Conservation (phyloP, 2,888 invertebrate genomes). For the Epinotia demarniana region DNA sequence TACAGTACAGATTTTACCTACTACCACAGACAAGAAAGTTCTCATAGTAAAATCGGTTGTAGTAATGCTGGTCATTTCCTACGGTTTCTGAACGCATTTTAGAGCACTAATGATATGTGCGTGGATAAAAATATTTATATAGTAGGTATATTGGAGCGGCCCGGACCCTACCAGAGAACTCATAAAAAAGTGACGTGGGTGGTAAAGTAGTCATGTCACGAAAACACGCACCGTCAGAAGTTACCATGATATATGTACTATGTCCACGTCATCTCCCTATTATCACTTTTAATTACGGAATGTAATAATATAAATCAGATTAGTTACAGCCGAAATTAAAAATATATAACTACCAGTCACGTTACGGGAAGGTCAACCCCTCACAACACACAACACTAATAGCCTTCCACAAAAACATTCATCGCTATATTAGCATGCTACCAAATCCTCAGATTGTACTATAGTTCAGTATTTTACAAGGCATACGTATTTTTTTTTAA, state of each 20-base stretch:
- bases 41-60: too few relatives aligned
- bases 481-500: too few relatives aligned
- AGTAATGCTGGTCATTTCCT: too few relatives aligned
- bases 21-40: too few relatives aligned
- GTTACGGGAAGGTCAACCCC: too few relatives aligned
- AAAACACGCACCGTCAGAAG: slow-evolving; percentile 20
- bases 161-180: not conserved
- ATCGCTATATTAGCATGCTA: not conserved
- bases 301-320: not conserved
- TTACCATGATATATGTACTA: slow-evolving; percentile 21
- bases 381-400: not conserved
- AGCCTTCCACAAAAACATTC: not conserved
- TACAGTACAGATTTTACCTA: too few relatives aligned
- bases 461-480: too few relatives aligned
- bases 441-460: too few relatives aligned
- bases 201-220: slow-evolving; percentile 14
- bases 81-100: too few relatives aligned
- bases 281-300: not conserved
- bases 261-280: not conserved
- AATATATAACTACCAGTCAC: too few relatives aligned
- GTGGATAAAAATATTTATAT: not conserved
- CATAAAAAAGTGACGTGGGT: slow-evolving; percentile 10
- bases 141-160: not conserved
- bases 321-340: not conserved
- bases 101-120: too few relatives aligned